These are phyloP conservation scores for Metacarcinus magister DNA, from an alignment of 2,888 invertebrate genomes.

Conservation along the genomic window DNA sequence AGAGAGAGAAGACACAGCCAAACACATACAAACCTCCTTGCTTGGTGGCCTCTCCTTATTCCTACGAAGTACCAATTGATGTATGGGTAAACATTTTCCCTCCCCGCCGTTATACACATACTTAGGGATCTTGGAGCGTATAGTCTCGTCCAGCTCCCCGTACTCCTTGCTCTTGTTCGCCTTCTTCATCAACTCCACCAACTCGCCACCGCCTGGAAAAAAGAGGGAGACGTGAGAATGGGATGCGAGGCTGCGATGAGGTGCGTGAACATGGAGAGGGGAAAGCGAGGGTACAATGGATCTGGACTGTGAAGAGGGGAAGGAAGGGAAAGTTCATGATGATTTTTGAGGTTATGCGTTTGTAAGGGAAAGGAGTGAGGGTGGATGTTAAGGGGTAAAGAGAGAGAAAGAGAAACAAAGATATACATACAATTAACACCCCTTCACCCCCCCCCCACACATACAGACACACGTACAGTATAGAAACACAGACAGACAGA, in stretches of 20 bases:
- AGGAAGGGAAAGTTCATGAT: neutral
- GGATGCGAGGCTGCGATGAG: neutral
- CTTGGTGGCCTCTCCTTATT: conserved; percentile 93
- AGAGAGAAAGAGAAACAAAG: no score
- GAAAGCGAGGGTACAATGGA: neutral
- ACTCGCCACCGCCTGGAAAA: conserved; percentile 91
- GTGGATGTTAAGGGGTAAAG: no score
- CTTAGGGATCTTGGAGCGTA: conserved; percentile 95
- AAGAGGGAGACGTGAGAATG: neutral
- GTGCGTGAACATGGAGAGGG: neutral
- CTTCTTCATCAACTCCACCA: conserved; percentile 96
- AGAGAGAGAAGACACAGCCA: neutral
- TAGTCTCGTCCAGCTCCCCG: conserved; percentile 95
- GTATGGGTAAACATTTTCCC: conserved; percentile 95
- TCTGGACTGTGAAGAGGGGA: neutral
- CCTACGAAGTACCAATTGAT: conserved; percentile 93
- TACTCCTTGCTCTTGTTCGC: conserved; percentile 95
- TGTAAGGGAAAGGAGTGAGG: no score
- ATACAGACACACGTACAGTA: no score
- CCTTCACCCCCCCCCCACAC: no score
- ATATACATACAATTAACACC: no score
- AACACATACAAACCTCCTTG: conserved; percentile 87
- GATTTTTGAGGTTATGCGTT: no score
- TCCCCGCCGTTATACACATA: conserved; percentile 97
- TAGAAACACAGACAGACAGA: no score